Conservation (phyloP, 2,113 vertebrate species). For the Brachypteracias leptosomus region DNA sequence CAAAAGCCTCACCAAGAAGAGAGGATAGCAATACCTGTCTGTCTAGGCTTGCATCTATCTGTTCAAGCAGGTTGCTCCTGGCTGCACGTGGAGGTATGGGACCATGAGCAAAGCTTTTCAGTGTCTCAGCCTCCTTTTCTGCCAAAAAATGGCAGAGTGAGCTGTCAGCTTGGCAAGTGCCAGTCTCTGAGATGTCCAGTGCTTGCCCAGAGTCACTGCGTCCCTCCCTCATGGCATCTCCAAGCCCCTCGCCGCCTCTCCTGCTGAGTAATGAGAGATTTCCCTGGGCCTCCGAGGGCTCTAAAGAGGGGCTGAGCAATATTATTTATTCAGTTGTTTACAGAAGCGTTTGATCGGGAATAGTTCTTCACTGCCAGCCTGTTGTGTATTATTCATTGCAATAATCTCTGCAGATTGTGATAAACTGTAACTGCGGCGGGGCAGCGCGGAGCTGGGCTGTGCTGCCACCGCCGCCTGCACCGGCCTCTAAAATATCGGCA, state of each 20-base stretch:
- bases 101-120: not conserved
- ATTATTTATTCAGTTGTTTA: conserved; percentile 79
- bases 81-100: not conserved
- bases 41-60: not conserved
- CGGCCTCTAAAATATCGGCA: conserved; percentile 73
- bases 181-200: not conserved
- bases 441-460: conserved; percentile 61
- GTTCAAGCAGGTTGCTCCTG: not conserved
- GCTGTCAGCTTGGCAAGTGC: not conserved
- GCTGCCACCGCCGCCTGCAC: conserved; percentile 62
- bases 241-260: not conserved
- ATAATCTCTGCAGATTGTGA: conserved; percentile 76
- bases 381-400: conserved; percentile 77
- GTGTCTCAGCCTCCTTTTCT: not conserved
- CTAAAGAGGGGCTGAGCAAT: conserved; percentile 66
- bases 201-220: not conserved
- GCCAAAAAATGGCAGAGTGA: not conserved
- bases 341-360: conserved; percentile 72
- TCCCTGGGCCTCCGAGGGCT: conserved; percentile 39
- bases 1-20: not conserved
- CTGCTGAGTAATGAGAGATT: conserved; percentile 64
- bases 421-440: conserved; percentile 71
- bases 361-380: conserved; percentile 77
- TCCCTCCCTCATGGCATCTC: not conserved
- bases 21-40: not conserved